Base-by-base conservation (phyloP, 2,113 vertebrate species). In the Polypterus senegalus region DNA sequence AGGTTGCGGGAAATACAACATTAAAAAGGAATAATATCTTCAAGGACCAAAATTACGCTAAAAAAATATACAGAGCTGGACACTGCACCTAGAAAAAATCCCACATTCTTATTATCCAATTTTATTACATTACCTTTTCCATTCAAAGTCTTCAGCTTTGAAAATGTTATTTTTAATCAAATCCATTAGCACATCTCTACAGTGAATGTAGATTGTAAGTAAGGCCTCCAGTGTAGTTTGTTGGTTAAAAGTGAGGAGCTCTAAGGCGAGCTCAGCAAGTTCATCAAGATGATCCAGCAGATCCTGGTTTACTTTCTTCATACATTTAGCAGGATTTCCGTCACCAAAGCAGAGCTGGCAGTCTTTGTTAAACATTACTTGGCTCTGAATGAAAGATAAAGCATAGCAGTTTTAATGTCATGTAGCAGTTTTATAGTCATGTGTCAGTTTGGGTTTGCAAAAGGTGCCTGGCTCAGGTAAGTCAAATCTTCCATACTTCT, bases 361-460 rank as follows among this genome's bases (percentile, higher is more conserved):
- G 3, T 80, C 71, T 4, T 69, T 70, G 53, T 65, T 69, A 70
- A 84, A 85, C 72, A 79, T 81, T 43, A 84, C 81, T 69, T 84
- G 82, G 58, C 72, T 79, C 82, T 85, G 70, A 47, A 27, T 27
- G 27, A 27, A 27, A 27, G 27, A 27, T 2, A 27, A 27, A 27
- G 27, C 27, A 27, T 27, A 27, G 1, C 27, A 27, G 27, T 27
- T 27, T 27, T 27, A 27, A 27, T 27, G 27, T 27, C 27, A 27
- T 27, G 27, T 27, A 27, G 27, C 27, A 27, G 27, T 27, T 27
- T 27, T 27, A 27, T 27, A 27, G 27, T 27, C 27, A 27, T 27
- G 27, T 27, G 27, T 27, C 27, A 27, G 27, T 27, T 27, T 27
- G 27, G 27, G 27, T 27, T 27, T 27, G 1, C 27, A 27, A 27